Conservation (phyloP, 1,140 invertebrate genomes). For the Halesus radiatus region DNA sequence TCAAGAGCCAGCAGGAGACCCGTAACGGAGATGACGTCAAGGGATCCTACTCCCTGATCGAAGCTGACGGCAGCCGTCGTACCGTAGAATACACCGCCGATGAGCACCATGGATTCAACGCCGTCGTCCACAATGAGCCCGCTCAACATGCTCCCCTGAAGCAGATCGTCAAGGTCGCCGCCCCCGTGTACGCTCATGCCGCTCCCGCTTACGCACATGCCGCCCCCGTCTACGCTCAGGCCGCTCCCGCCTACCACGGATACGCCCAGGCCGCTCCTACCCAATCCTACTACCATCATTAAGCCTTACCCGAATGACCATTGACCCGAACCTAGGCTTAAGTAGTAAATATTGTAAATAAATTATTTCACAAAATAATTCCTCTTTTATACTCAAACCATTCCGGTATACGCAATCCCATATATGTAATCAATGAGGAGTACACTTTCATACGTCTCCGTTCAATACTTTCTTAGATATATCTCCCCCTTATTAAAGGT, state of each 20-base stretch:
- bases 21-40: conserved; percentile 74
- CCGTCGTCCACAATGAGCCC: conserved; percentile 73
- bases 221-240: conserved; percentile 49
- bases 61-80: conserved; percentile 78
- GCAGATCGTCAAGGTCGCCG: conserved; percentile 63
- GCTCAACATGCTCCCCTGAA: conserved; percentile 61
- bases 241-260: conserved; percentile 35
- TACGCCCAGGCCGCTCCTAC: conserved; percentile 33
- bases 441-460: too few species aligned
- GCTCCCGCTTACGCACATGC: conserved; percentile 52
- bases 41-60: conserved; percentile 73
- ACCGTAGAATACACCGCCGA: conserved; percentile 83
- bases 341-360: conserved; percentile 47
- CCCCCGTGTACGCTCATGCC: conserved; percentile 51
- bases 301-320: neutral
- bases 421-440: too few species aligned
- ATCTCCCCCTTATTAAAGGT: too few species aligned
- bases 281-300: conserved; percentile 47
- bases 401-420: too few species aligned
- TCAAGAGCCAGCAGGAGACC: conserved; percentile 74
- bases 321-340: neutral
- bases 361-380: conserved; percentile 41
- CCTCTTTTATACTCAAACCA: neutral
- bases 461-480: too few species aligned
- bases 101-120: conserved; percentile 79